phyloP scores from a whole-genome alignment of 1,140 invertebrate genomes.

The Papilio dardanus region DNA sequence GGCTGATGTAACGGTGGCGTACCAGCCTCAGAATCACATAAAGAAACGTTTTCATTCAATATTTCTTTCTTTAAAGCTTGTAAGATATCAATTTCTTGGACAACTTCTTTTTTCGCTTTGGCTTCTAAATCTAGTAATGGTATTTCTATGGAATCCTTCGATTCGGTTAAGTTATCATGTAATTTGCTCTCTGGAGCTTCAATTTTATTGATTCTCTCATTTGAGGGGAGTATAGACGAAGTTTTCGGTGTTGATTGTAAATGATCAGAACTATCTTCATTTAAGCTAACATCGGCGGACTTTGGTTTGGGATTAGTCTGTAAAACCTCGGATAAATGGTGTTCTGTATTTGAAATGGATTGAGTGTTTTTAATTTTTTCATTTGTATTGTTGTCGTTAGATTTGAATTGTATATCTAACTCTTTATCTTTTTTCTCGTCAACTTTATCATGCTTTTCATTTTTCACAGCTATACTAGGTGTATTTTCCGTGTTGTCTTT shows the following conservation, averaged over 20 bases:
- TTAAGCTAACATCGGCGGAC: slow-evolving; percentile 54
- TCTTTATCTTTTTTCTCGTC: background rate
- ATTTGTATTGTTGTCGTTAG: background rate
- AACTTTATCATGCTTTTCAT: background rate
- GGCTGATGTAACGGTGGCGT: slow-evolving; percentile 71
- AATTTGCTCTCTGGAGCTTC: background rate
- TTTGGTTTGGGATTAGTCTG: slow-evolving; percentile 61
- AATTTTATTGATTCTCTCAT: background rate
- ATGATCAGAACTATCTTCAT: slow-evolving; percentile 28
- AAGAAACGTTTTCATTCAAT: slow-evolving; percentile 59
- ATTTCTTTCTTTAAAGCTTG: slow-evolving; percentile 80
- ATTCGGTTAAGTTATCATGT: background rate
- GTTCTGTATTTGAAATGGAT: background rate
- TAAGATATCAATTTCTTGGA: slow-evolving; percentile 79
- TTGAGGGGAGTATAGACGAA: background rate
- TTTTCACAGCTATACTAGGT: slow-evolving; percentile 16
- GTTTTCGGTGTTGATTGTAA: background rate
- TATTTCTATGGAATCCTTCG: slow-evolving; percentile 52
- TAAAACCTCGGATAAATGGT: slow-evolving; percentile 23
- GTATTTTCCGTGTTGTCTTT: slow-evolving; percentile 28
- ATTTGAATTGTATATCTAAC: background rate
- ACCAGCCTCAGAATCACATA: slow-evolving; percentile 48
- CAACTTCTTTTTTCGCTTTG: slow-evolving; percentile 51
- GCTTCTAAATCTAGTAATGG: slow-evolving; percentile 60
- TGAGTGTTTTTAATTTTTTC: slow-evolving; percentile 8